Conservation (phyloP, 23 tunicate genomes). For the Trididemnum miniatum region DNA sequence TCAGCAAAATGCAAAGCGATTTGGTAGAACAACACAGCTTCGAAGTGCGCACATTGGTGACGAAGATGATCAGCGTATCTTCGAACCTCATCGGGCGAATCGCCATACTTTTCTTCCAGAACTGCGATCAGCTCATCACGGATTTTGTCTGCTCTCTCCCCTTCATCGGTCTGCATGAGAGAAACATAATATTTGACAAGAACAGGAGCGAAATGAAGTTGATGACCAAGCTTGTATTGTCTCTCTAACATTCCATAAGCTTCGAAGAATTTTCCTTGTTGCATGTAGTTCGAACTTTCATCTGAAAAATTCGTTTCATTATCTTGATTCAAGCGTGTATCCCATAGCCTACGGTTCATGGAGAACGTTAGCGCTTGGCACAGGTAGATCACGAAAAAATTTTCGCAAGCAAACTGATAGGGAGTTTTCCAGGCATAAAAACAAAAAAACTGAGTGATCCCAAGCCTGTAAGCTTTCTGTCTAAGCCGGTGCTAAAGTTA, state of each 20-base stretch:
- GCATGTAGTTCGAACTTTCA: not conserved
- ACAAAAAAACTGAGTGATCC: too few species aligned
- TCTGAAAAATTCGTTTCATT: too few species aligned
- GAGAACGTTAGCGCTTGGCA: too few species aligned
- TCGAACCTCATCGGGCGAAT: not conserved
- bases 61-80: not conserved
- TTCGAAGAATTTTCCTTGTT: not conserved
- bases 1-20: not conserved
- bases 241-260: not conserved
- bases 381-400: too few species aligned
- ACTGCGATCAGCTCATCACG: not conserved
- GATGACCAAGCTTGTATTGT: not conserved
- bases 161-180: not conserved
- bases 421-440: too few species aligned
- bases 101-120: not conserved
- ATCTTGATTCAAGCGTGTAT: too few species aligned
- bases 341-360: too few species aligned
- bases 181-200: slow-evolving; percentile 2
- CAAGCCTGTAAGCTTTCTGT: too few species aligned
- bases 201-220: not conserved
- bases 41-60: not conserved
- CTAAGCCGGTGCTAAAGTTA: too few species aligned
- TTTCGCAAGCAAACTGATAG: too few species aligned
- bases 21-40: not conserved
- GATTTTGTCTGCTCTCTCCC: not conserved